Evolutionary conservation across 1,140 invertebrate species (phyloP).

Genomic region (Bombus turneri): DNA sequence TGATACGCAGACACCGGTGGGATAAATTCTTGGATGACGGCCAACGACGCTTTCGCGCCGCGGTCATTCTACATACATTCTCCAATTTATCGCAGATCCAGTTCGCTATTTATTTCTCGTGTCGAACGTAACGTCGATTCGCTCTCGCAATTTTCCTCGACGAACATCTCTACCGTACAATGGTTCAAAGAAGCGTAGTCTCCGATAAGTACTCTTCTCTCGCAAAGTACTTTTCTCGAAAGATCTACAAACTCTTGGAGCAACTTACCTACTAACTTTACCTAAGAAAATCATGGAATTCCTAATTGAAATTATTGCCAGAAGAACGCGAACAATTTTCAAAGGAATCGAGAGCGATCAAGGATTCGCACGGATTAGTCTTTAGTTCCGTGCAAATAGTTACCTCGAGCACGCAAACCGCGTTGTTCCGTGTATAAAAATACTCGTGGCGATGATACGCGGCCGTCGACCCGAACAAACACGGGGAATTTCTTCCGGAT

Average conservation of each 20-base stretch:
- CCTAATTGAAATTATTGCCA: not conserved
- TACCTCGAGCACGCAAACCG: not conserved
- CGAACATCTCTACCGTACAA: too few relatives aligned
- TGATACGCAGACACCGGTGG: slow-evolving; percentile 62
- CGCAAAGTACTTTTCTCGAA: not conserved
- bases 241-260: not conserved
- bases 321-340: not conserved
- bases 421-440: not conserved
- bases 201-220: not conserved
- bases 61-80: slow-evolving; percentile 34
- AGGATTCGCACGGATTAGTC: not conserved
- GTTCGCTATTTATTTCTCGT: slow-evolving; percentile 57
- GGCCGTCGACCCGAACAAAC: not conserved
- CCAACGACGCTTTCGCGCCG: slow-evolving; percentile 29
- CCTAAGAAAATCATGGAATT: not conserved
- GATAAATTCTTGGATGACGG: slow-evolving; percentile 65
- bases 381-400: too few relatives aligned
- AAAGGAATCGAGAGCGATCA: not conserved
- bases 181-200: too few relatives aligned
- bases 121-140: slow-evolving; percentile 44
- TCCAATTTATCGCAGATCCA: slow-evolving; percentile 60
- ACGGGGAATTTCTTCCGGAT: slow-evolving; percentile 7
- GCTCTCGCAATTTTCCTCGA: slow-evolving; percentile 9
- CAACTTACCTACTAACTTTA: not conserved
- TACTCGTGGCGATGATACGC: not conserved